phyloP scores from a whole-genome alignment of 2,888 invertebrate species.

The Pasiphila rectangulata region DNA sequence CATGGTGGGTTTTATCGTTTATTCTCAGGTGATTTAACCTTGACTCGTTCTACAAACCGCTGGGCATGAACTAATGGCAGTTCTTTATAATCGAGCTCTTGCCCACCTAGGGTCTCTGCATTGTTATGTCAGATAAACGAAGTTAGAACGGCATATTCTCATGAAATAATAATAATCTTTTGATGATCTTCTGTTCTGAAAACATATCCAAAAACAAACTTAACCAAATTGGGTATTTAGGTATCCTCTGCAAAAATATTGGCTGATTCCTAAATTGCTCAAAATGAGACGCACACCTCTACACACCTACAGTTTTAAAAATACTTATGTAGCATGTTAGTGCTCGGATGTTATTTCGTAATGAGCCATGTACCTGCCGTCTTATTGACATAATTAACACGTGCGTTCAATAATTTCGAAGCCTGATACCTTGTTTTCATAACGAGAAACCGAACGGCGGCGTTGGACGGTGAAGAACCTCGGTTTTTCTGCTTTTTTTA shows the following conservation, averaged over 20 bases:
- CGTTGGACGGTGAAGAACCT: constrained; percentile 20
- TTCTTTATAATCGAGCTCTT: neutral
- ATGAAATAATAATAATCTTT: neutral
- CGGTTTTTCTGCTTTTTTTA: constrained; percentile 9
- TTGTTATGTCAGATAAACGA: neutral
- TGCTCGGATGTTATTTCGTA: constrained; percentile 28
- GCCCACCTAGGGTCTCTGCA: neutral
- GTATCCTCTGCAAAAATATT: no score
- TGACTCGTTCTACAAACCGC: neutral
- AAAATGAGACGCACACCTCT: neutral
- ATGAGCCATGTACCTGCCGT: constrained; percentile 27
- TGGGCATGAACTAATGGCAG: neutral
- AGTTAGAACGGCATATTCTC: neutral
- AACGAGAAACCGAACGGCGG: constrained; percentile 24
- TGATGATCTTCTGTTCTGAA: no score
- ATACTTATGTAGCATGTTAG: constrained; percentile 3
- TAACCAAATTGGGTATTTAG: no score
- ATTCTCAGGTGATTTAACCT: neutral
- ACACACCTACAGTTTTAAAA: constrained; percentile 11
- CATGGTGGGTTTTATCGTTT: no score
- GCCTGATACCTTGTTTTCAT: constrained; percentile 28
- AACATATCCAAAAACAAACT: no score
- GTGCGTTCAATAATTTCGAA: constrained; percentile 37
- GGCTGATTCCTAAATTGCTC: neutral
- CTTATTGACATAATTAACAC: constrained; percentile 43